Base-by-base conservation (phyloP, 2,113 vertebrate genomes). In the Calyptommatus sinebrachiatus region DNA sequence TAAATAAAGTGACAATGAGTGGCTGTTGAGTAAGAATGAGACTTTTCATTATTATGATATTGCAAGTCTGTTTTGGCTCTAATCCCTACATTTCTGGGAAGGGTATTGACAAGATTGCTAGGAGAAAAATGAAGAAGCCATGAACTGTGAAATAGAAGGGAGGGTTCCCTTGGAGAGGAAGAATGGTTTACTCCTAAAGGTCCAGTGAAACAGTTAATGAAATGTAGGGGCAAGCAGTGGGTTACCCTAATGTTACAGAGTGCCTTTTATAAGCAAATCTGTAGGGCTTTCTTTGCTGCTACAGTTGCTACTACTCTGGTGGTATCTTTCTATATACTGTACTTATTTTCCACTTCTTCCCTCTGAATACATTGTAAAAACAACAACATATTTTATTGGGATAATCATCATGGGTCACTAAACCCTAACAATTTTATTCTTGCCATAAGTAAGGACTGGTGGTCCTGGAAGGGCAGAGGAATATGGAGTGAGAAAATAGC, bases 21-120 rank as follows among this genome's bases (percentile, higher is more conserved):
- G 68, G 31, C 48, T 86, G 67, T 0, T 62, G 41, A 48, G 88
- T 79, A 28, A 77, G 81, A 83, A 80, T 62, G 71, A 62, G 86
- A 82, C 63, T 60, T 74, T 75, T 88, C 73, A 86, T 69, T 45
- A 80, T 78, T 70, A 74, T 89, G 88, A 86, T 80, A 77, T 88
- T 45, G 75, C 45, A 75, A 88, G 84, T 84, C 83, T 73, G 48
- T 31, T 76, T 76, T 76, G 61, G 74, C 68, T 74, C 57, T 71
- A 84, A 77, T 78, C 82, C 88, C 90, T 62, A 83, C 89, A 88
- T 87, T 82, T 82, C 83, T 89, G 80, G 80, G 70, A 89, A 86
- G 80, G 71, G 66, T 83, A 70, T 28, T 80, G 61, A 0, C 0
- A 78, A 81, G 70, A 45, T 50, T 81, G 46, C 57, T 78, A 69